Conservation (phyloP, 2,113 vertebrate species). For the Ctenodactylus gundi region DNA sequence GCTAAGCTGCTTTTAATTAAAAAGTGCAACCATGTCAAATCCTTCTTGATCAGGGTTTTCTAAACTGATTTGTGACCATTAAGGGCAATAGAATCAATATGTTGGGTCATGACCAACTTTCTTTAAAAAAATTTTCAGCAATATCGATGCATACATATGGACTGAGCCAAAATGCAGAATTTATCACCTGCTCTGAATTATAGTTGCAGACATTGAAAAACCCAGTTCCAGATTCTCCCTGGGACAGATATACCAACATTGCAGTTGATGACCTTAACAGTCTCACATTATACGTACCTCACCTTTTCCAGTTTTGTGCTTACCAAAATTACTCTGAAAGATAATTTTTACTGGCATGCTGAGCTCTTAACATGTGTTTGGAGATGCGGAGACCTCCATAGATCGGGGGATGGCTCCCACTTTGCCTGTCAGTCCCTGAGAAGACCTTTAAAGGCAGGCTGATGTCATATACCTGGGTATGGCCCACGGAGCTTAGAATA, state of each 20-base stretch:
- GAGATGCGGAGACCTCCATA: not conserved
- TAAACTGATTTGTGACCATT: slow-evolving; percentile 1
- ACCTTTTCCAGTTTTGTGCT: not conserved
- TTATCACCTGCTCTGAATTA: not conserved
- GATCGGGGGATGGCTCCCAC: not conserved
- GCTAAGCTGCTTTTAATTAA: slow-evolving; percentile 29
- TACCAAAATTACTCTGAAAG: not conserved
- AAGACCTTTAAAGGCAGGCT: not conserved
- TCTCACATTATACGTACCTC: not conserved
- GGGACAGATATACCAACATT: not conserved
- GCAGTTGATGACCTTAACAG: not conserved
- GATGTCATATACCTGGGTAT: not conserved
- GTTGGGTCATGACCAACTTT: not conserved
- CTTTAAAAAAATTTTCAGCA: not conserved
- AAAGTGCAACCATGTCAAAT: not conserved
- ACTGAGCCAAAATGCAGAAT: not conserved
- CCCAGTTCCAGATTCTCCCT: not conserved
- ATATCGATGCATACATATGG: not conserved
- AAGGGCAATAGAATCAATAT: not conserved
- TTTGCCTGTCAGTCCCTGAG: not conserved
- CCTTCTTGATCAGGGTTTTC: not conserved
- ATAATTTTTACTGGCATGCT: not conserved
- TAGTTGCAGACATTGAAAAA: not conserved
- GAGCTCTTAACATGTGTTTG: not conserved
- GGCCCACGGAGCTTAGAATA: not conserved